Conservation (phyloP, 2,888 invertebrate species). For the Charanyca ferruginea region DNA sequence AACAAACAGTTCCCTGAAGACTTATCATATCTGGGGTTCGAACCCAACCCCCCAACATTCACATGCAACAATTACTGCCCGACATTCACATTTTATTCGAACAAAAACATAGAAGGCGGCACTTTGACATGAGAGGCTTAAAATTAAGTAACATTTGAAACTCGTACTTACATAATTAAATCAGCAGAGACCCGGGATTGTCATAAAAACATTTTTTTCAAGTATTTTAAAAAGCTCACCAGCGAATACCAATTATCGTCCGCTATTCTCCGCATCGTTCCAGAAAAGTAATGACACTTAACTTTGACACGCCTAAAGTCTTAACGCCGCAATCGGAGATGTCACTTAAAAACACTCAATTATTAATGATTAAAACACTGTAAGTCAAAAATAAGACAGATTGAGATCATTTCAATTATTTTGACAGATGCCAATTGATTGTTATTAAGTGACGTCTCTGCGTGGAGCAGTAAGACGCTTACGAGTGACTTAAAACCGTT, state of each 20-base stretch:
- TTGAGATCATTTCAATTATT: too few species aligned
- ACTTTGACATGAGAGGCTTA: too few species aligned
- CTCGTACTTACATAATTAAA: not conserved
- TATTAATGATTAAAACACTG: not conserved
- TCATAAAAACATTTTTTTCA: too few species aligned
- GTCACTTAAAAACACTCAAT: too few species aligned
- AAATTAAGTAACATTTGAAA: too few species aligned
- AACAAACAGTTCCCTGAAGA: not conserved
- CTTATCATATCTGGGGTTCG: constrained; percentile 20
- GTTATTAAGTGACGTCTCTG: not conserved
- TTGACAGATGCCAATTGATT: too few species aligned
- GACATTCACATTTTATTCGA: constrained; percentile 17
- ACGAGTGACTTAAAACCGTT: too few species aligned
- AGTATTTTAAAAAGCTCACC: constrained; percentile 92
- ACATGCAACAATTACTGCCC: constrained; percentile 15
- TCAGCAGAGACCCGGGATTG: not conserved
- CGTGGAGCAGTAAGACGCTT: not conserved
- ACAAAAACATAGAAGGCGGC: not conserved
- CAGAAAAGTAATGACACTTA: too few species aligned
- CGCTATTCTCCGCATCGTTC: too few species aligned
- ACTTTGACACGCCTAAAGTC: too few species aligned
- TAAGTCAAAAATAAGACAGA: not conserved
- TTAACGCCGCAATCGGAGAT: too few species aligned
- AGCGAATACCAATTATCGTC: constrained; percentile 89
- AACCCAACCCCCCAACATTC: constrained; percentile 13